Percentiles rank a stretch among this genome's conserved stretches.
phyloP scores from a whole-genome alignment of 2,113 vertebrate genomes.

The Phalacrocorax aristotelis region DNA sequence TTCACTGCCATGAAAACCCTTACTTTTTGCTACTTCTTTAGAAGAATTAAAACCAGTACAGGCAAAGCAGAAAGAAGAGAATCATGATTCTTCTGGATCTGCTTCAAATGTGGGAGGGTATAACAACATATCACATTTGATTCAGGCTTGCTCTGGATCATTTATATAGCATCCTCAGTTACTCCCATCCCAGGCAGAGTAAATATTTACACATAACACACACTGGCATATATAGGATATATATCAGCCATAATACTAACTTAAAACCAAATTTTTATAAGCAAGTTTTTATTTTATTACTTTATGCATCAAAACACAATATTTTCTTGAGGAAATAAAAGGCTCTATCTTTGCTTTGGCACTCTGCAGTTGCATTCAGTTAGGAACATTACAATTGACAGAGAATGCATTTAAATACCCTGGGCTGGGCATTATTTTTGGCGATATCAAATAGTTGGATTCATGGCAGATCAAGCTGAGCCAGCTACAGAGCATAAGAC shows the following conservation, averaged over 20 bases:
- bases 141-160: background rate
- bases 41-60: background rate
- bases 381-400: background rate
- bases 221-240: background rate
- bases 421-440: background rate
- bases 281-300: background rate
- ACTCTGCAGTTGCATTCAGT: background rate
- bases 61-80: background rate
- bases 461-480: background rate
- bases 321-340: background rate
- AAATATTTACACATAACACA: background rate
- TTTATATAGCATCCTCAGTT: background rate
- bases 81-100: background rate
- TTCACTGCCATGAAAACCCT: background rate
- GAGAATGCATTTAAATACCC: background rate
- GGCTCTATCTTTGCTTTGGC: background rate
- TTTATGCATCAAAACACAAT: background rate
- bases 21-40: background rate
- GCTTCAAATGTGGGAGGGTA: background rate
- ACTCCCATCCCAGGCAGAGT: background rate
- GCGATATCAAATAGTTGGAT: background rate
- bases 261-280: background rate
- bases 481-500: background rate
- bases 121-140: background rate
- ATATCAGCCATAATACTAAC: background rate